These are phyloP conservation scores for Sphyrna mokarran DNA, from an alignment of 2,113 vertebrate genomes.

Conservation along the genomic window DNA sequence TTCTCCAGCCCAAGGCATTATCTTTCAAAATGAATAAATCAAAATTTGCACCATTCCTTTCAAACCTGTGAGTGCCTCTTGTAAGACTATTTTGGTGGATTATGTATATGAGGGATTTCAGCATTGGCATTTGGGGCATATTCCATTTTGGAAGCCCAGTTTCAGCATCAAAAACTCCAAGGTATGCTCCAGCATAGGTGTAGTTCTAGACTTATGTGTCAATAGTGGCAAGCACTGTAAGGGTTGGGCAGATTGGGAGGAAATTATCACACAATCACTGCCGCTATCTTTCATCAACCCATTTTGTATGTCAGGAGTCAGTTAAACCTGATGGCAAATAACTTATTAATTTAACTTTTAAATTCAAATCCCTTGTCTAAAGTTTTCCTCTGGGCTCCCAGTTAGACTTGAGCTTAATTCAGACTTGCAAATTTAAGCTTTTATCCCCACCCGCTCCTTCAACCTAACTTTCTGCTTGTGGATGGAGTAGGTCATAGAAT, in stretches of 20 bases:
- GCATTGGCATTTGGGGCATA: not conserved
- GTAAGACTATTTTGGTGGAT: not conserved
- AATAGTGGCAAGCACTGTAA: not conserved
- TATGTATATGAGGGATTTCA: not conserved
- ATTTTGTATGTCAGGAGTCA: not conserved
- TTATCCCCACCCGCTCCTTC: no score
- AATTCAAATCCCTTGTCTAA: not conserved
- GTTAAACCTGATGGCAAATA: not conserved
- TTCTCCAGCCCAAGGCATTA: not conserved
- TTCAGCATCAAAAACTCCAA: not conserved
- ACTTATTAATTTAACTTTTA: not conserved
- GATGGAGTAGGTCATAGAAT: no score
- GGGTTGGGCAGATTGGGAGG: not conserved
- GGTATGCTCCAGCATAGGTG: not conserved
- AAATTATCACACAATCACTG: no score
- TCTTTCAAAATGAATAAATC: conserved; percentile 30
- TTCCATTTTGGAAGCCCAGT: not conserved
- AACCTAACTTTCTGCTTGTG: no score
- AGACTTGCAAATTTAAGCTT: no score
- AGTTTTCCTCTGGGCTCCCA: not conserved
- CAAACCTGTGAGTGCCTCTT: not conserved
- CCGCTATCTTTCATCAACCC: not conserved
- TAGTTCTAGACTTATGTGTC: not conserved
- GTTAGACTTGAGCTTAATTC: not conserved
- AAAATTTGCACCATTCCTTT: conserved; percentile 4